Percentiles rank a stretch among this genome's conserved stretches.
Evolutionary conservation across 1,140 invertebrate species (phyloP).

Genomic region (Cecropterus lyciades): DNA sequence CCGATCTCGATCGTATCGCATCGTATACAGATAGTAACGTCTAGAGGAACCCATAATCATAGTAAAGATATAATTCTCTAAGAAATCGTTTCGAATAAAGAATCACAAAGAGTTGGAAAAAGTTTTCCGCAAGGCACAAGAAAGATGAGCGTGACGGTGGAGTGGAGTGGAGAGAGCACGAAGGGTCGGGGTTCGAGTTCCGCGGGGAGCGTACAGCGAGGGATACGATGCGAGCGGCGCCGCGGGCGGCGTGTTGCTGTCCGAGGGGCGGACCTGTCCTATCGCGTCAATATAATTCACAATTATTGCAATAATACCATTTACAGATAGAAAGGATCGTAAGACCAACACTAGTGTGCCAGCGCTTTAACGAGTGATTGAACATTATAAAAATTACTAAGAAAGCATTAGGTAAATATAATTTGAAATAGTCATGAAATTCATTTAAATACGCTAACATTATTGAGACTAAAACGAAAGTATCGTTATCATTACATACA

Average conservation of each 20-base stretch:
- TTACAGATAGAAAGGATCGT: constrained; percentile 71
- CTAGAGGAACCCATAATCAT: constrained; percentile 28
- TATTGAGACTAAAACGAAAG: constrained; percentile 82
- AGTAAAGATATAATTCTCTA: constrained; percentile 28
- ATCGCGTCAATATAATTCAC: constrained; percentile 53
- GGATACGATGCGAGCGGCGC: constrained; percentile 45
- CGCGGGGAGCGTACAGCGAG: constrained; percentile 32
- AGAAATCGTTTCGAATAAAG: constrained; percentile 42
- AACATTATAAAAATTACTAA: constrained; percentile 82
- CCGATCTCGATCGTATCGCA: constrained; percentile 66
- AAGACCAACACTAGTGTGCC: constrained; percentile 82
- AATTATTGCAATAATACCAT: constrained; percentile 75
- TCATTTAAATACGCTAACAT: constrained; percentile 81
- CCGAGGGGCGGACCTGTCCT: constrained; percentile 53
- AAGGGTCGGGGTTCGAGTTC: constrained; percentile 20
- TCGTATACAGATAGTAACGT: constrained; percentile 51
- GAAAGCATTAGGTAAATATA: constrained; percentile 83
- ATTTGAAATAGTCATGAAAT: constrained; percentile 83
- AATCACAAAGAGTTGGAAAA: constrained; percentile 45
- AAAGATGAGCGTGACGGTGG: constrained; percentile 56
- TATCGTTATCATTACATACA: constrained; percentile 81
- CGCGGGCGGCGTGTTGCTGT: constrained; percentile 47
- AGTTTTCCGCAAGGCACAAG: constrained; percentile 76
- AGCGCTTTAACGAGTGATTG: constrained; percentile 82
- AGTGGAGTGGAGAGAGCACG: constrained; percentile 24